Base-by-base conservation (phyloP, 1,140 invertebrate species). In the Pseudachorutes palmiensis region DNA sequence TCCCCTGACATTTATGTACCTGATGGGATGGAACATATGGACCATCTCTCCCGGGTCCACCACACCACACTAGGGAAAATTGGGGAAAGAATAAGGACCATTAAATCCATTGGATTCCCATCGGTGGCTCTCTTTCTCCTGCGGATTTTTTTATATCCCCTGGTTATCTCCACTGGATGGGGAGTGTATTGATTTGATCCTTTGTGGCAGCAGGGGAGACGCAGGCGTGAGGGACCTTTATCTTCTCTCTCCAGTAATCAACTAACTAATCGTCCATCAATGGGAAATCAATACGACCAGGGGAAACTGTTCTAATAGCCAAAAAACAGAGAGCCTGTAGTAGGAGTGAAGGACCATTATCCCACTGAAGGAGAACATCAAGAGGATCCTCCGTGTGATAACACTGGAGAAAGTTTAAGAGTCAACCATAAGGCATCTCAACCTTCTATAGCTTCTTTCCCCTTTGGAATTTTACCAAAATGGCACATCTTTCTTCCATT, bases 11-110 rank as follows among this genome's bases (percentile, higher is more conserved):
- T 68, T 71, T 68, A 71, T 71, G 66, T 68, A 71, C 65, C 70
- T 71, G 70, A 71, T 71, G 70, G 66, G 64, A 67, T 66, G 70
- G 66, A 71, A 68, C 70, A 71, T 71, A 71, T 71, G 70, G 70
- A 71, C 62, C 67, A 64, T 70, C 62, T 70, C 65, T 67, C 31
- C 16, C 26, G 2, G 12, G 58, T 30, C 30, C 58, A 30, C 26
- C 24, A 30, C 58, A 29, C 24, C 24, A 12, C 14, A 19, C 51
- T 16, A 55, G 24, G 51, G 24, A 9, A 45, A 9, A 45, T 16
- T 5, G 51, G 24, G 51, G 24, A 26, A 55, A 55, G 51, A 55
- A 55, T 55, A 55, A 55, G 51, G 51, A 26, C 51, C 24, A 55
- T 55, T 55, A 55, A 55, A 55, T 55, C 51, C 51, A 55, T 55